Percentiles rank a stretch among this genome's conserved stretches.
These are phyloP conservation scores for Ophion slaviceki DNA, from an alignment of 2,888 invertebrate species.

Conservation along the genomic window DNA sequence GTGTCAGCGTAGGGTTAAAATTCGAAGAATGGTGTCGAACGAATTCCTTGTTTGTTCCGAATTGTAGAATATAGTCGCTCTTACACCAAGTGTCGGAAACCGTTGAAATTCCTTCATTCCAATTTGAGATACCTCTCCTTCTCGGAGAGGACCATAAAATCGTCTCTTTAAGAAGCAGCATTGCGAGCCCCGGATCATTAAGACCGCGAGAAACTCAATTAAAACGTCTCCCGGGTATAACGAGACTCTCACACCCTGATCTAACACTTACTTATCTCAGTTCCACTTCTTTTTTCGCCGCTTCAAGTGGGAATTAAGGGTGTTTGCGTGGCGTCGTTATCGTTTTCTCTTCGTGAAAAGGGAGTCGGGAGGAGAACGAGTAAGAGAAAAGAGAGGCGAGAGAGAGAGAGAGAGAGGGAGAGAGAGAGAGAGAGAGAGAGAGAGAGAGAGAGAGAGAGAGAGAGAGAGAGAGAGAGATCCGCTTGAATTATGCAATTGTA, in stretches of 20 bases:
- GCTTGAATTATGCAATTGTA: conserved; percentile 59
- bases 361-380: neutral
- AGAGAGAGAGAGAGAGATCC: conserved; percentile 14
- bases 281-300: conserved; percentile 25
- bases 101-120: conserved; percentile 1
- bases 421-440: neutral
- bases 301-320: conserved; percentile 49
- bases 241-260: conserved; percentile 13
- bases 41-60: neutral
- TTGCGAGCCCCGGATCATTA: conserved; percentile 44
- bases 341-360: conserved; percentile 43
- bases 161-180: conserved; percentile 24
- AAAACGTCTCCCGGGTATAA: conserved; percentile 60
- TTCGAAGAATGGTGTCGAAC: neutral
- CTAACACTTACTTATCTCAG: conserved; percentile 23
- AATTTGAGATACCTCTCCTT: neutral
- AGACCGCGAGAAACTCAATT: conserved; percentile 70
- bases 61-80: neutral
- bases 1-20: too few species aligned
- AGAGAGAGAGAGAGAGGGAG: neutral
- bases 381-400: conserved; percentile 2
- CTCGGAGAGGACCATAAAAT: conserved; percentile 27
- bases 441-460: conserved; percentile 1
- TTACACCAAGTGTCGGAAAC: neutral
- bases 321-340: conserved; percentile 49